Percentiles rank a stretch among this genome's conserved stretches.
phyloP scores from a whole-genome alignment of 2,113 vertebrate species.

The Anolis sagrei region DNA sequence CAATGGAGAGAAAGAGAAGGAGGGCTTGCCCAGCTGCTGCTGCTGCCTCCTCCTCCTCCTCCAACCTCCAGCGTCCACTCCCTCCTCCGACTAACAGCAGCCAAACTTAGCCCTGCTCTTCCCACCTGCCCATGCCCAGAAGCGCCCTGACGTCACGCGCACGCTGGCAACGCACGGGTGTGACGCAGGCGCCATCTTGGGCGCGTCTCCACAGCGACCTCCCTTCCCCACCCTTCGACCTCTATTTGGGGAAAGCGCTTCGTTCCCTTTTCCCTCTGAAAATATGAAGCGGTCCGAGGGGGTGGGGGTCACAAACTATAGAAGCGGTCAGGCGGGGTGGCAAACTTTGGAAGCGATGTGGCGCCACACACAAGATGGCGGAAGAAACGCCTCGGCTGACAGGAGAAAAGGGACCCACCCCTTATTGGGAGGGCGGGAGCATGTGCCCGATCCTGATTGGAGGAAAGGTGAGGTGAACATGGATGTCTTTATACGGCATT shows the following conservation, averaged over 20 bases:
- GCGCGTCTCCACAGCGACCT: constrained; percentile 39
- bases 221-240: not conserved
- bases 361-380: constrained; percentile 68
- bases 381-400: not conserved
- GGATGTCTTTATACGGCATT: not conserved
- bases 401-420: not conserved
- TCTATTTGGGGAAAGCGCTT: too few species aligned
- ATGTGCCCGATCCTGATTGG: not conserved
- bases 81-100: constrained; percentile 34
- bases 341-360: too few species aligned
- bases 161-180: not conserved
- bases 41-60: not conserved
- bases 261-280: not conserved
- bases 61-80: not conserved
- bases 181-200: constrained; percentile 49
- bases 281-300: not conserved
- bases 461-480: accelerated
- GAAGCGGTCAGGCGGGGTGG: too few species aligned
- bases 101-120: constrained; percentile 54
- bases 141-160: constrained; percentile 69
- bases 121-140: constrained; percentile 50
- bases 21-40: constrained; percentile 17
- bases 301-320: too few species aligned
- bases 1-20: too few species aligned
- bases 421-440: not conserved